A percentile compares a stretch with the other conserved stretches of the same genome.
Evolutionary conservation across 2,113 vertebrate genomes (phyloP).

Genomic region (Acrocephalus arundinaceus): DNA sequence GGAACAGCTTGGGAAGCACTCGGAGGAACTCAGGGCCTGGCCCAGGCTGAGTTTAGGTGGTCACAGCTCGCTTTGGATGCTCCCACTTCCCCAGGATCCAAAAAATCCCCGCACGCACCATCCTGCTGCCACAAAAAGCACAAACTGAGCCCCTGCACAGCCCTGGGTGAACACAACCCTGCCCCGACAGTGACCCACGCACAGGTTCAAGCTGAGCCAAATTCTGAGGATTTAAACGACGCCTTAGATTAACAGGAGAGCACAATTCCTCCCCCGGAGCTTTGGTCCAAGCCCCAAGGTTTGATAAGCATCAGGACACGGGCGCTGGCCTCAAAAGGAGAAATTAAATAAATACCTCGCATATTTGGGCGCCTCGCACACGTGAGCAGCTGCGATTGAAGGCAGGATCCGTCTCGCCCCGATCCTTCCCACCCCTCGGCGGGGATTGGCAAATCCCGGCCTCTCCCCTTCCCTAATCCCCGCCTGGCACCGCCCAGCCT

Average conservation of each 20-base stretch:
- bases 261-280: not conserved
- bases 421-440: not conserved
- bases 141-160: not conserved
- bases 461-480: not conserved
- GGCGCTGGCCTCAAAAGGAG: not conserved
- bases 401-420: not conserved
- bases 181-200: accelerated
- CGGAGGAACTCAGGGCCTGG: accelerated
- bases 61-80: not conserved
- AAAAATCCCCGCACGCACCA: not conserved
- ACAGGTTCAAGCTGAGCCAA: accelerated
- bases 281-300: not conserved
- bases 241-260: not conserved
- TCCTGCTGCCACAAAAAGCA: accelerated
- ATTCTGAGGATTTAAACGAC: not conserved
- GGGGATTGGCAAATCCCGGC: not conserved
- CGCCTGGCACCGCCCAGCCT: not conserved
- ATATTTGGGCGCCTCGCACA: not conserved
- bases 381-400: not conserved
- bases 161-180: accelerated
- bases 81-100: accelerated
- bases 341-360: not conserved
- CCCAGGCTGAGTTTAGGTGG: accelerated
- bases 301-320: not conserved
- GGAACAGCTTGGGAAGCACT: not conserved